Evolutionary conservation across 2,888 invertebrate species (phyloP).

Genomic region (Lochmaea crataegi): DNA sequence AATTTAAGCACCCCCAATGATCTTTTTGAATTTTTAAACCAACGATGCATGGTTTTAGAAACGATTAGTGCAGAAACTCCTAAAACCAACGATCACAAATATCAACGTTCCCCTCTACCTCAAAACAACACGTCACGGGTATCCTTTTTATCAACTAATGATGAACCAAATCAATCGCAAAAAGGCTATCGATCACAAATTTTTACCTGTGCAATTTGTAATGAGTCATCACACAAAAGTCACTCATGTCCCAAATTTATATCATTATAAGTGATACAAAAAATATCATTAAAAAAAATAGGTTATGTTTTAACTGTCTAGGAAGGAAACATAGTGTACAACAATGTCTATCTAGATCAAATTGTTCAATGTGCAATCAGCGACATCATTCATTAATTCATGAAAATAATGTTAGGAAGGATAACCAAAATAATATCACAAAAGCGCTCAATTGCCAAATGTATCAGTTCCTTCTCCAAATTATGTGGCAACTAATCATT

Average conservation of each 20-base stretch:
- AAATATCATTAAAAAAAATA: background rate
- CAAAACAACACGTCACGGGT: background rate
- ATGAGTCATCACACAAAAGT: too few relatives aligned
- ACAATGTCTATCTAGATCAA: background rate
- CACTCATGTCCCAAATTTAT: too few relatives aligned
- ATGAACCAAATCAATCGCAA: slow-evolving; percentile 1
- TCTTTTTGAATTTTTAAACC: background rate
- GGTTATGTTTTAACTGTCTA: background rate
- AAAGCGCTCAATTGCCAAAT: too few relatives aligned
- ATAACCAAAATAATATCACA: too few relatives aligned
- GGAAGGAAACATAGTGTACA: background rate
- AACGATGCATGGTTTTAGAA: too few relatives aligned
- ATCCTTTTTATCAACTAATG: background rate
- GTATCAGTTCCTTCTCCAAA: too few relatives aligned
- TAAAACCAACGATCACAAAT: too few relatives aligned
- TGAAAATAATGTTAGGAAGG: too few relatives aligned
- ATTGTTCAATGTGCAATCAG: background rate
- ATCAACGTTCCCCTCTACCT: too few relatives aligned
- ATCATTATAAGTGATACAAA: background rate
- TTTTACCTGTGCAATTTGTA: slow-evolving; percentile 1
- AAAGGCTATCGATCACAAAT: background rate
- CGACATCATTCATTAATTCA: background rate
- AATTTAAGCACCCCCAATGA: background rate
- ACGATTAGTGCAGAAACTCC: too few relatives aligned
- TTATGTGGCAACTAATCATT: too few relatives aligned